A percentile compares a stretch with the other conserved stretches of the same genome.
phyloP scores from a whole-genome alignment of 2,888 invertebrate genomes.

The Ophion costatus region DNA sequence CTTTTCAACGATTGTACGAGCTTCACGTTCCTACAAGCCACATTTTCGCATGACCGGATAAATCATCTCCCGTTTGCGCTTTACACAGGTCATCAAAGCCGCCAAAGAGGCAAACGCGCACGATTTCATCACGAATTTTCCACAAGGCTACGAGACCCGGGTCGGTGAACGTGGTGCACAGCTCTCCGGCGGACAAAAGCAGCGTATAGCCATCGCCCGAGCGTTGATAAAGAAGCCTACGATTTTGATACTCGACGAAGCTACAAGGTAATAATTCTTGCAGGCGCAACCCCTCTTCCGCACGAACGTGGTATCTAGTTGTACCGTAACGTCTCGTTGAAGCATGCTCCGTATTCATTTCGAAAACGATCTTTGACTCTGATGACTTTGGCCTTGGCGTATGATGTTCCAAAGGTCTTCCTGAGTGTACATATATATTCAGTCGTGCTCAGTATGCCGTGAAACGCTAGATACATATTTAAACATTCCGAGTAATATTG shows the following conservation, averaged over 20 bases:
- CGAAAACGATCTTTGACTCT: background rate
- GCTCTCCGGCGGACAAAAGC: constrained; percentile 98
- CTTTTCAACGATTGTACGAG: background rate
- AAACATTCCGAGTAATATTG: no score
- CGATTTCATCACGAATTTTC: constrained; percentile 93
- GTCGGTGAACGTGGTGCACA: constrained; percentile 96
- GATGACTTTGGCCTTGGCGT: background rate
- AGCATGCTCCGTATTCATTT: background rate
- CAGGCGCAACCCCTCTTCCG: no score
- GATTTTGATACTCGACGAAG: constrained; percentile 95
- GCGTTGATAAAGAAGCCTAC: constrained; percentile 96
- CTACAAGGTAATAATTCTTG: constrained; percentile 90
- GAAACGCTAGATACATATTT: background rate
- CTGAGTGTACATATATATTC: background rate
- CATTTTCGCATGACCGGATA: background rate
- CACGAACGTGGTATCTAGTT: no score
- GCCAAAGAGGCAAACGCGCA: constrained; percentile 96
- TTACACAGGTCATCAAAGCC: constrained; percentile 88
- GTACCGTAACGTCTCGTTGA: background rate
- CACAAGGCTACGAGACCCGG: constrained; percentile 92
- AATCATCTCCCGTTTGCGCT: background rate
- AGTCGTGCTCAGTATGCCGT: background rate
- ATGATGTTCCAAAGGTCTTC: background rate
- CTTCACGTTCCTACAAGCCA: background rate
- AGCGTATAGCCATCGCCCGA: constrained; percentile 96